A percentile compares a stretch with the other conserved stretches of the same genome.
phyloP scores from a whole-genome alignment of 2,113 vertebrate genomes.

The Hemicordylus capensis region DNA sequence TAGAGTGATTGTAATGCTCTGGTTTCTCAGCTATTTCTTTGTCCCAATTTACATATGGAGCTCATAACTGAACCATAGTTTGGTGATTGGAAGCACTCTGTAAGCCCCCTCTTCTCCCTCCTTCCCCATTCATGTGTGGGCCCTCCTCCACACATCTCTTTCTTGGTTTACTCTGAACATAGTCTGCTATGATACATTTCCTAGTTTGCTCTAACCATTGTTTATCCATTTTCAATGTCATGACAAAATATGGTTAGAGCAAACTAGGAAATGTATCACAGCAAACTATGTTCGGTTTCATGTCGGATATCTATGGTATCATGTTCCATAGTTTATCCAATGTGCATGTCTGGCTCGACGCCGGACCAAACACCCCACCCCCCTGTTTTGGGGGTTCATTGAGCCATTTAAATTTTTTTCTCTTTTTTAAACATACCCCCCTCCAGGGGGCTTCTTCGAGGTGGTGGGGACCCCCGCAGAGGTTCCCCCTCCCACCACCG shows the following conservation, averaged over 20 bases:
- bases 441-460: too few relatives aligned
- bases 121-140: neutral
- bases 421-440: too few relatives aligned
- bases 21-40: neutral
- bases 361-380: too few relatives aligned
- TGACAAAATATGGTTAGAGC: neutral
- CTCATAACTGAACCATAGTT: neutral
- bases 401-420: too few relatives aligned
- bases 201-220: neutral
- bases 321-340: too few relatives aligned
- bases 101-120: neutral
- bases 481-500: too few relatives aligned
- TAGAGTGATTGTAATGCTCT: neutral
- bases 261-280: neutral
- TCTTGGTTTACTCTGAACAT: neutral
- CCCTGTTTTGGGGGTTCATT: too few relatives aligned
- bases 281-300: too few relatives aligned
- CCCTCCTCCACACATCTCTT: neutral
- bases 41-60: neutral
- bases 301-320: too few relatives aligned
- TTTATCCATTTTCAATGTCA: neutral
- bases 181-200: neutral
- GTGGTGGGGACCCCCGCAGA: too few relatives aligned
- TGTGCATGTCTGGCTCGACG: too few relatives aligned
- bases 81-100: neutral